Evolutionary conservation across 2,888 invertebrate species (phyloP), one percentile per base, ranked within the genome.

Genomic region (Mactromeris polynyma): DNA sequence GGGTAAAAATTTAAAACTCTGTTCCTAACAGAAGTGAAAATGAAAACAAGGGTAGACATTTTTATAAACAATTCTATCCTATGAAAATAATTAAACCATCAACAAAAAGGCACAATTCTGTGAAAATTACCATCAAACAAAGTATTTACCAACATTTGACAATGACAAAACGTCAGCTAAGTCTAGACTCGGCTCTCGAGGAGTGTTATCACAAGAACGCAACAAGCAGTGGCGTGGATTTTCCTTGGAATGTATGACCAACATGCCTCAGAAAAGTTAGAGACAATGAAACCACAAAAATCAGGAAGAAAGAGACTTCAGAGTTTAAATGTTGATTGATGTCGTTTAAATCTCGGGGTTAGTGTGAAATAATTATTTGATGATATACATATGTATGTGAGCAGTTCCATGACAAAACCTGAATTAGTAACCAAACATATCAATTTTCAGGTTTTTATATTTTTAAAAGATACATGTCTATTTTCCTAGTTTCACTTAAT

Each of bases 101-200:
- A 19, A 36, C 33, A 73, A 73, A 73, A 33, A 26, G 73, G 36
- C 73, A 73, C 9, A 73, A 36, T 36, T 73, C 73, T 2, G n/a
- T 80, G n/a, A 42, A 80, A 80, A 42, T 46, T 11, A 26, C 77
- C 46, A 84, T 33, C 80, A 80, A 85, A 64, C 85, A 80, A 38
- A 87, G 78, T 40, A 87, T 87, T 58, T 87, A 87, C 58, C 86
- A 87, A 38, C 86, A 87, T 69, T 87, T 87, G 40, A 78, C 31
- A 9, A 54, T 77, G 82, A 87, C 81, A 1, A 87, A 87, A 64
- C 77, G 86, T 19, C 86, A 87, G 51, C 78, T 87, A 6, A 87
- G 86, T 58, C 19, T 82, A 33, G 81, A 77, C 40, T 82, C 82
- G 9, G 82, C 69, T 2, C 21, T 82, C 3, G 36, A 78, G 17